These are phyloP conservation scores for Ptychochromis oligacanthus DNA, from an alignment of 2,113 vertebrate species.

Conservation along the genomic window DNA sequence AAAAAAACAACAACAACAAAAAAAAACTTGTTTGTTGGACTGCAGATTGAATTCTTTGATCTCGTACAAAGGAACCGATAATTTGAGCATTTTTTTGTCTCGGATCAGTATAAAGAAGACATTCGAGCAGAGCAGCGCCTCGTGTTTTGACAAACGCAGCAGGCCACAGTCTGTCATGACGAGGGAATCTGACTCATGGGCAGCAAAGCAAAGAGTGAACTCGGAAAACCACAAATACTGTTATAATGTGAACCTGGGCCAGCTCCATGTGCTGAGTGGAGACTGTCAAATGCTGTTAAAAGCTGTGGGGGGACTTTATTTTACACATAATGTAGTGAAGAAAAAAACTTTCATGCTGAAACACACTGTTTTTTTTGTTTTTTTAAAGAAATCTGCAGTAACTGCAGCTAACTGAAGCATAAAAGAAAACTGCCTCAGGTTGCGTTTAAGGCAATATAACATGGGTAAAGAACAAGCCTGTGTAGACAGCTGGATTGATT, in stretches of 20 bases:
- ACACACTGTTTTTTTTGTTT: background rate
- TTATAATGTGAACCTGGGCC: background rate
- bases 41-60: slow-evolving; percentile 25
- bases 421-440: background rate
- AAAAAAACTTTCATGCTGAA: background rate
- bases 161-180: slow-evolving; percentile 5
- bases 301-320: background rate
- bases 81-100: background rate
- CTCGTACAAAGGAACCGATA: background rate
- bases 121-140: background rate
- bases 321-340: background rate
- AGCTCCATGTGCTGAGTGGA: background rate
- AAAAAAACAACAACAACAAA: too few relatives aligned
- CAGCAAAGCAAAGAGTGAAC: background rate
- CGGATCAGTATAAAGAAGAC: background rate
- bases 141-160: background rate
- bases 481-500: slow-evolving; percentile 3
- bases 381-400: background rate
- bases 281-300: background rate
- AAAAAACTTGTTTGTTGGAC: slow-evolving; percentile 8
- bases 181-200: background rate
- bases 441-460: background rate
- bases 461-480: background rate
- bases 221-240: background rate
- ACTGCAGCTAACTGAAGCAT: background rate